Base-by-base conservation (phyloP, 1,140 invertebrate genomes). In the Onthophagus taurus region DNA sequence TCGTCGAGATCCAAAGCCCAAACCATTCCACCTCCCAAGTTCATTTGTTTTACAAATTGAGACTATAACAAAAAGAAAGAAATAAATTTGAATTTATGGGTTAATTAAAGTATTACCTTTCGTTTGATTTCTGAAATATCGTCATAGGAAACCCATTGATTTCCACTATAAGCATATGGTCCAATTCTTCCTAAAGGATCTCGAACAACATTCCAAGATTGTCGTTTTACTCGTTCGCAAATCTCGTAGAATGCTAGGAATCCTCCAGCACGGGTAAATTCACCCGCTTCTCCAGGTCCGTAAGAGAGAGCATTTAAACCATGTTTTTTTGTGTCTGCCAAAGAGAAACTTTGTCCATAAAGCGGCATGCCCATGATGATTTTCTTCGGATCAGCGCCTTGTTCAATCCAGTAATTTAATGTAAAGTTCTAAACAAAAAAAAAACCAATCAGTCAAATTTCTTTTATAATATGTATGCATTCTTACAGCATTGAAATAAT, bases 231-330 rank as follows among this genome's bases (percentile, higher is more conserved):
- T 48, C 72, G 65, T 31, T 74, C 65, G 53, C 82, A 84, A 31
- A 84, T 78, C 70, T 92, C 87, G 60, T 89, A 90, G 61, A 85
- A 93, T 1, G 86, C 74, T 24, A 91, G 70, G 55, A 89, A 85
- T 35, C 89, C 89, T 46, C 76, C 69, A 3, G 86, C 78, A 47
- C 80, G 68, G 0, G 89, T 91, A 49, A 77, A 86, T 34, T 82
- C 75, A 12, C 88, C 87, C 3, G 82, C 77, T 56, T 82, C 71
- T 20, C 83, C 83, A n/a, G 84, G 82, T 4, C 81, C 80, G 48
- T 79, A 77, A 0, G 80, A 70, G 13, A 75, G 73, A 1, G 76
- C 75, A 50, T 83, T 80, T 0, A 88, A 60, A 0, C 75, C 78
- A 31, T 64, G 67, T 16, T 77, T 69, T 1, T 69, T 64, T 13